Evolutionary conservation across 2,113 vertebrate species (phyloP).

Genomic region (Emberiza fucata): DNA sequence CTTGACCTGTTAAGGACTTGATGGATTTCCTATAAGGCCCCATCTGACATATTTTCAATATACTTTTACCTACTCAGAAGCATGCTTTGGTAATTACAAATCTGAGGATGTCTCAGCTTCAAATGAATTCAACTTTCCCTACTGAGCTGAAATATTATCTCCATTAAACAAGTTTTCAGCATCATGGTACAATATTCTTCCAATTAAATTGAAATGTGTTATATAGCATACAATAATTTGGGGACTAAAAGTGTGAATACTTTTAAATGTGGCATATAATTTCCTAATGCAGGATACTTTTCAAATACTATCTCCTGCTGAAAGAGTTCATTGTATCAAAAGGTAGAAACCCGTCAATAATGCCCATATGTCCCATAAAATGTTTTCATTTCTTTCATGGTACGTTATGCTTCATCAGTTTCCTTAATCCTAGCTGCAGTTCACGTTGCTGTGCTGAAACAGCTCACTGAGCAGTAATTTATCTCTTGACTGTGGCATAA

Average conservation of each 20-base stretch:
- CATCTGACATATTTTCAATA: background rate
- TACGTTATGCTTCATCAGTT: slow-evolving; percentile 55
- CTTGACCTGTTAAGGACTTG: slow-evolving; percentile 13
- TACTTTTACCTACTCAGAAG: background rate
- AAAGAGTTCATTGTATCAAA: slow-evolving; percentile 43
- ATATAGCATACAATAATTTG: background rate
- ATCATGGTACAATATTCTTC: background rate
- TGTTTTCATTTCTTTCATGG: slow-evolving; percentile 69
- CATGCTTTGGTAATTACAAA: slow-evolving; percentile 9
- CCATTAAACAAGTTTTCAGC: slow-evolving; percentile 28
- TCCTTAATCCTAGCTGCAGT: slow-evolving; percentile 60
- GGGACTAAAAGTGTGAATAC: background rate
- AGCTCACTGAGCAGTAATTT: slow-evolving; percentile 70
- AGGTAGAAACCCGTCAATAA: slow-evolving; percentile 61
- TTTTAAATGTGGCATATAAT: slow-evolving; percentile 43
- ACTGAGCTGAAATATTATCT: background rate
- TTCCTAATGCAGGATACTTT: slow-evolving; percentile 42
- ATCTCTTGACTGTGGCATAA: slow-evolving; percentile 56
- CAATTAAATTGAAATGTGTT: slow-evolving; percentile 5
- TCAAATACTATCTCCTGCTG: slow-evolving; percentile 45
- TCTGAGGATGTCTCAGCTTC: background rate
- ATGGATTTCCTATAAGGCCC: slow-evolving; percentile 7
- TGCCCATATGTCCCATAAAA: slow-evolving; percentile 51
- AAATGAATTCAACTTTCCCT: background rate
- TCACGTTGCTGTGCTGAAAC: slow-evolving; percentile 39